Percentiles rank a stretch among this genome's conserved stretches.
phyloP scores from a whole-genome alignment of 2,888 invertebrate genomes.

The Aspidiotus destructor region DNA sequence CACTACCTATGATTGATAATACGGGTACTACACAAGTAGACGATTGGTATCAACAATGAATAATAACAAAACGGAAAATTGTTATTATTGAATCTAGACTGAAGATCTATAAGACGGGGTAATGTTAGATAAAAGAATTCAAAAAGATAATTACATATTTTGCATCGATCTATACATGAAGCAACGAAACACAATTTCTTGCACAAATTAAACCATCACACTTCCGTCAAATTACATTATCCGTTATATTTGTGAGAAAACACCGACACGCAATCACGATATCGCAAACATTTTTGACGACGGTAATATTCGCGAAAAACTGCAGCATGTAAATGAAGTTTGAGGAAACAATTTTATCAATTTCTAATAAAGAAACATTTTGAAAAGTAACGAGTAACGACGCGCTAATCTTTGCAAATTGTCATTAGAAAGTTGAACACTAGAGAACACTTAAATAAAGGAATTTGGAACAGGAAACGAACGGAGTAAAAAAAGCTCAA shows the following conservation, averaged over 20 bases:
- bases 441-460: neutral
- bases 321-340: neutral
- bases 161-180: conserved; percentile 32
- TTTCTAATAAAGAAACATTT: conserved; percentile 12
- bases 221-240: conserved; percentile 8
- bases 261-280: conserved; percentile 4
- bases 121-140: no score
- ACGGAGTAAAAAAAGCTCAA: no score
- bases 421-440: conserved; percentile 30
- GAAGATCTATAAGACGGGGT: no score
- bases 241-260: neutral
- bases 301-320: neutral
- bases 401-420: conserved; percentile 30
- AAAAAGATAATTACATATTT: conserved; percentile 27
- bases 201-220: conserved; percentile 2
- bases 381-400: conserved; percentile 7
- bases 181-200: conserved; percentile 12
- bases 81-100: no score
- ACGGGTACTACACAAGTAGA: no score
- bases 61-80: no score
- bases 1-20: no score
- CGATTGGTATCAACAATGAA: no score
- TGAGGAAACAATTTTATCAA: neutral
- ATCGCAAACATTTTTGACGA: neutral
- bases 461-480: neutral